A percentile compares a stretch with the other conserved stretches of the same genome.
Evolutionary conservation across 2,797 vertebrate genomes (phyloP).

Genomic region (Potorous gilbertii): DNA sequence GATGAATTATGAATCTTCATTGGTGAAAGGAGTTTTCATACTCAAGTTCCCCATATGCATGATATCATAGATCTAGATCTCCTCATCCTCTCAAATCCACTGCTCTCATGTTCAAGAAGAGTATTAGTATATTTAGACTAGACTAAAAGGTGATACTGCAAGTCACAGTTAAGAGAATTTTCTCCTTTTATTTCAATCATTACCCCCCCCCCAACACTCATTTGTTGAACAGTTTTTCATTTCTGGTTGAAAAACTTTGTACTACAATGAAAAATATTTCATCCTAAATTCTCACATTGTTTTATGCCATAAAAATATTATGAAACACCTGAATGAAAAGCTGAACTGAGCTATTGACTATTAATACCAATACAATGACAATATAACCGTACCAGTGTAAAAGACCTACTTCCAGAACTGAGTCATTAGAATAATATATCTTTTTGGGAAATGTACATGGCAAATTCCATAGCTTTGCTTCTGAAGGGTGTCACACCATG

Average conservation of each 20-base stretch:
- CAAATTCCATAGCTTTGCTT: background rate
- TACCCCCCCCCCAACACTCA: constrained; percentile 13
- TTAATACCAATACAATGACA: constrained; percentile 29
- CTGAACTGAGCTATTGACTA: constrained; percentile 25
- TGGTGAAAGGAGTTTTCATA: constrained; percentile 18
- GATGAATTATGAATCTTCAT: constrained; percentile 21
- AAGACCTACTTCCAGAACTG: constrained; percentile 32
- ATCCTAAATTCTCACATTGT: constrained; percentile 31
- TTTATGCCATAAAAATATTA: constrained; percentile 20
- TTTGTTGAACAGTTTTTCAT: constrained; percentile 31
- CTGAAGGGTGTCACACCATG: background rate
- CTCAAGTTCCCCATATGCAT: background rate
- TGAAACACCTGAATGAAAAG: constrained; percentile 19
- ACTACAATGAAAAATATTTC: constrained; percentile 12
- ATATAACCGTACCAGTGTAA: background rate
- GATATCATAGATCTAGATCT: background rate
- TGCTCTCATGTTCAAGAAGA: constrained; percentile 32
- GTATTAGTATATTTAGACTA: constrained; percentile 43
- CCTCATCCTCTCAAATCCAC: background rate
- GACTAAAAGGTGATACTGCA: constrained; percentile 32
- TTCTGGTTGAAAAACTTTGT: constrained; percentile 13
- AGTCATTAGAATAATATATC: constrained; percentile 35
- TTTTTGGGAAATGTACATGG: background rate
- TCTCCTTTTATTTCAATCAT: background rate
- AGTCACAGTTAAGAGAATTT: background rate